Evolutionary conservation across 2,888 invertebrate genomes (phyloP).

Genomic region (Harpagoxenus sublaevis): DNA sequence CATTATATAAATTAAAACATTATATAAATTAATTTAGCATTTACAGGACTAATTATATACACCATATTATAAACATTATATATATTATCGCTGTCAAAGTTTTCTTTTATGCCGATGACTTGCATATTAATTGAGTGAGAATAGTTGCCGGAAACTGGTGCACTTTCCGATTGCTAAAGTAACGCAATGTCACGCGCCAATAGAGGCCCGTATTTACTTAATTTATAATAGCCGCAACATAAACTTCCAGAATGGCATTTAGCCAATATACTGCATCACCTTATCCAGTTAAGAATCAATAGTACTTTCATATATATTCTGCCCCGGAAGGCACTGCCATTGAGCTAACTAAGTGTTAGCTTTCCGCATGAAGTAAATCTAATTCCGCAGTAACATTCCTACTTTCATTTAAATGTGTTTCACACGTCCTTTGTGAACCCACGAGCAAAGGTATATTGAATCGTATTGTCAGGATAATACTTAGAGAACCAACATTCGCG

Average conservation of each 20-base stretch:
- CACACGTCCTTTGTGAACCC: slow-evolving; percentile 19
- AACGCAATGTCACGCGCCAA: background rate
- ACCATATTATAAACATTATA: background rate
- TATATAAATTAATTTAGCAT: background rate
- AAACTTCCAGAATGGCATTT: slow-evolving; percentile 1
- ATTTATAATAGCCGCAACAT: background rate
- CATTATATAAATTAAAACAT: background rate
- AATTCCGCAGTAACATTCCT: slow-evolving; percentile 31
- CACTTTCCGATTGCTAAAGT: background rate
- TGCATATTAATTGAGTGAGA: slow-evolving; percentile 6
- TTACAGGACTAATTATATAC: background rate
- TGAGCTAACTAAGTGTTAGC: slow-evolving; percentile 11
- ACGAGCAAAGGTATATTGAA: background rate
- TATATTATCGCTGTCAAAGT: background rate
- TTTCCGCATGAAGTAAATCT: slow-evolving; percentile 27
- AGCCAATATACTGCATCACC: slow-evolving; percentile 7
- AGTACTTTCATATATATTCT: slow-evolving; percentile 42
- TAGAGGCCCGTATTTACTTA: background rate
- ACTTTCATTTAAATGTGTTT: slow-evolving; percentile 28
- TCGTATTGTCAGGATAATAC: background rate
- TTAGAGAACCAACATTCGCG: background rate
- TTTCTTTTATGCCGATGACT: slow-evolving; percentile 5
- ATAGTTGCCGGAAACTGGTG: background rate
- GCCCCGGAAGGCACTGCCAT: slow-evolving; percentile 18
- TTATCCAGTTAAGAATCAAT: slow-evolving; percentile 24